Base-by-base conservation (phyloP, 1,140 invertebrate genomes). In the Brachystomella parvula region DNA sequence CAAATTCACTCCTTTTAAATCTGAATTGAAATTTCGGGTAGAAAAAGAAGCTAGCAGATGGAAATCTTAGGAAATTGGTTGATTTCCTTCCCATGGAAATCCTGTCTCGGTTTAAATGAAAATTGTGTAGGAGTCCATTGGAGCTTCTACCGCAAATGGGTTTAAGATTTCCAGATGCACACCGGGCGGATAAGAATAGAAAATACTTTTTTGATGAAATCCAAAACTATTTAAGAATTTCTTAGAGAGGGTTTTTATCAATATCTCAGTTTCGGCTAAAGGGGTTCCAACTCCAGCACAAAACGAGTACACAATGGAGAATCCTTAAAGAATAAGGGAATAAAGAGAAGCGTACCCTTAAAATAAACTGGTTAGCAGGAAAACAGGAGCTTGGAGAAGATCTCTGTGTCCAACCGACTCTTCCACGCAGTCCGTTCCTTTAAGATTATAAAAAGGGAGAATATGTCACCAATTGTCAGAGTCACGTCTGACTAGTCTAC, bases 181-280 rank as follows among this genome's bases (percentile, higher is more conserved):
- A 53, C 49, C 49, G 15, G 49, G 49, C 49, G 3, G 24, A 15
- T 6, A 12, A 24, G 12, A 53, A 53, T 53, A 6, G 15, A 24
- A 26, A 53, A 53, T 24, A 17, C 49, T 53, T 53, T 53, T 53
- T 53, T 53, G 49, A 53, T 53, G 49, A 53, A 53, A 53, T 53
- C 21, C 49, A 17, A 53, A 53, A 53, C 49, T 24, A 9, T 15
- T 53, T 53, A 15, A 53, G 24, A 53, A 19, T 24, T 6, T 53
- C 24, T 53, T 19, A 53, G 24, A 53, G 24, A 53, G 24, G 49
- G 24, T 17, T 17, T 12, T 24, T 53, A 53, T 53, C 49, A 53
- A 53, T 53, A 24, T 53, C 49, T 26, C 49, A 9, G 6, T 53
- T 15, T 15, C 35, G 9, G 6, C 49, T 53, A 17, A 53, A 53